A percentile compares a stretch with the other conserved stretches of the same genome.
phyloP scores from a whole-genome alignment of 2,113 vertebrate species.

The Chunga burmeisteri region DNA sequence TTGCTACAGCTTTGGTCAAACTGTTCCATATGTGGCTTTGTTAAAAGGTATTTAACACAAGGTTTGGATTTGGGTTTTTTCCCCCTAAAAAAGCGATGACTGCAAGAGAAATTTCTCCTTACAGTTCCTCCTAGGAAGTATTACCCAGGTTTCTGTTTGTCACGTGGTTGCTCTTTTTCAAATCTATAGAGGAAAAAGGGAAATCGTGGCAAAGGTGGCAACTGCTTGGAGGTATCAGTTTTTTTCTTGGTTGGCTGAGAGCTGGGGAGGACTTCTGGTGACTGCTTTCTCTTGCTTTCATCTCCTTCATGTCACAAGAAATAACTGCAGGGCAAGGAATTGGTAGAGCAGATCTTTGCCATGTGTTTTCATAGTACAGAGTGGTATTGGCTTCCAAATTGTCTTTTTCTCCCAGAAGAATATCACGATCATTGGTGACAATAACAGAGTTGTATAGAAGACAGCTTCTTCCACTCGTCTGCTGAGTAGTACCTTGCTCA shows the following conservation, averaged over 20 bases:
- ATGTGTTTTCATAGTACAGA: not conserved
- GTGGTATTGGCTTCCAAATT: not conserved
- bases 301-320: not conserved
- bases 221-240: not conserved
- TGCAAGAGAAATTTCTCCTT: not conserved
- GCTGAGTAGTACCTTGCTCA: not conserved
- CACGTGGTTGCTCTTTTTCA: not conserved
- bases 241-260: not conserved
- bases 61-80: fast-evolving
- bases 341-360: not conserved
- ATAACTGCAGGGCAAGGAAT: not conserved
- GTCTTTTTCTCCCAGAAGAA: not conserved
- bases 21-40: not conserved
- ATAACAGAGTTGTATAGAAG: not conserved
- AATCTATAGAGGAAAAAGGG: not conserved
- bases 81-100: fast-evolving
- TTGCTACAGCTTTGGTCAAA: not conserved
- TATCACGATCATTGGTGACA: not conserved
- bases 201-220: not conserved
- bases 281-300: not conserved
- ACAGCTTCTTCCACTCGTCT: not conserved
- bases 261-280: not conserved
- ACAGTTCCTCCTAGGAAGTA: not conserved
- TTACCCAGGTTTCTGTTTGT: not conserved
- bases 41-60: not conserved